Evolutionary conservation across 2,888 invertebrate species (phyloP).

Genomic region (Spialia ferax): DNA sequence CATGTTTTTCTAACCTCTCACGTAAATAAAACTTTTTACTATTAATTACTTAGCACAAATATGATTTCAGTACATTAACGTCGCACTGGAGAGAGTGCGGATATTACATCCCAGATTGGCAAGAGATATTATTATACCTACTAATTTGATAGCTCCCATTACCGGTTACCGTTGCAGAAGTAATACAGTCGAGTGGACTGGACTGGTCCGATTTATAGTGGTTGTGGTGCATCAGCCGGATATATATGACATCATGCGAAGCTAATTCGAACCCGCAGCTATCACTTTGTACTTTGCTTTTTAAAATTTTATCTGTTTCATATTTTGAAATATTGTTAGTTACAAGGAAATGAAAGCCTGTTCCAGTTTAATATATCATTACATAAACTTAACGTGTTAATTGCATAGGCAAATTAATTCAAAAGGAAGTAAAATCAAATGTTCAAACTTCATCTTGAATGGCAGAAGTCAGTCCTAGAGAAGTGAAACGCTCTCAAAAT

Average conservation of each 20-base stretch:
- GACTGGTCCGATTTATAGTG: slow-evolving; percentile 74
- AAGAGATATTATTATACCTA: slow-evolving; percentile 18
- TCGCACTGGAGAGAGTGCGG: slow-evolving; percentile 2
- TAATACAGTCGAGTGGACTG: slow-evolving; percentile 63
- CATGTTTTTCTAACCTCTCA: neutral
- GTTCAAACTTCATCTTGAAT: no score
- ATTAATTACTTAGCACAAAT: neutral
- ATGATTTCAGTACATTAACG: neutral
- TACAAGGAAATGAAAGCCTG: no score
- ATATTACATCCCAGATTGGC: slow-evolving; percentile 12
- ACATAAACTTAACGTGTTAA: no score
- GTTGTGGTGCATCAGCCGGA: slow-evolving; percentile 70
- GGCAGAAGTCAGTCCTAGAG: no score
- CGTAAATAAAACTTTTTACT: neutral
- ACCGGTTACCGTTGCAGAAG: slow-evolving; percentile 66
- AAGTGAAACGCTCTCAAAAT: no score
- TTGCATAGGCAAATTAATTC: no score
- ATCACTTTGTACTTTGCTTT: neutral
- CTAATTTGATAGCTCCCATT: slow-evolving; percentile 77
- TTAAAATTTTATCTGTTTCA: neutral
- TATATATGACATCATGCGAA: slow-evolving; percentile 79
- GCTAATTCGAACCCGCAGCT: slow-evolving; percentile 69
- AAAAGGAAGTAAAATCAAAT: no score
- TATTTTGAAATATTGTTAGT: neutral
- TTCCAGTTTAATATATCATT: no score